Conservation (phyloP, 2,888 invertebrate genomes). For the Eupsilia transversa region DNA sequence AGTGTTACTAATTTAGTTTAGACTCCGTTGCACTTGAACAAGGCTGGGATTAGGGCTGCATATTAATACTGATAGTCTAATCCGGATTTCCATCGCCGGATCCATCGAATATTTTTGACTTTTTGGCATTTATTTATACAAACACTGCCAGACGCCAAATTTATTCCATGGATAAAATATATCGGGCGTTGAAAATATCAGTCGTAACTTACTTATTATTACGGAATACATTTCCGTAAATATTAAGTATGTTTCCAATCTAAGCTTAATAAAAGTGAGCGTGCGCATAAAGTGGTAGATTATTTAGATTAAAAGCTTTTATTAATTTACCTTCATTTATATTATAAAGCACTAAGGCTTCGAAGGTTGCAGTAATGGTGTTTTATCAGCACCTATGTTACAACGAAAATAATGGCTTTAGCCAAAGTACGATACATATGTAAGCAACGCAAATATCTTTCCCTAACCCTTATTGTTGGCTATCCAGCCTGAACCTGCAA, state of each 20-base stretch:
- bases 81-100: too few species aligned
- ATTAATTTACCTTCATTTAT: conserved; percentile 4
- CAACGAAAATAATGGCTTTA: neutral
- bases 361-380: conserved; percentile 10
- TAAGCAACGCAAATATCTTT: neutral
- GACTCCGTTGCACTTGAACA: neutral
- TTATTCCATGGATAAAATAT: neutral
- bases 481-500: conserved; percentile 12
- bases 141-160: neutral
- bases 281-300: conserved; percentile 16
- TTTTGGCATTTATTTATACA: neutral
- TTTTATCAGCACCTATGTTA: conserved; percentile 5
- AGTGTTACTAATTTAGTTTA: conserved; percentile 41
- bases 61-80: neutral
- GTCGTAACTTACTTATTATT: conserved; percentile 3
- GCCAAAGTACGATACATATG: neutral
- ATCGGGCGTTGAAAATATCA: neutral
- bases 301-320: conserved; percentile 23
- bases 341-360: conserved; percentile 1
- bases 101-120: neutral
- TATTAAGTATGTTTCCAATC: conserved; percentile 34
- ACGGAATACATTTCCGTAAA: conserved; percentile 29
- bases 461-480: neutral
- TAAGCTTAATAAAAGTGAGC: conserved; percentile 18
- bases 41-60: neutral